Base-by-base conservation (phyloP, 2,888 invertebrate genomes). In the Trissoscelio sp. region DNA sequence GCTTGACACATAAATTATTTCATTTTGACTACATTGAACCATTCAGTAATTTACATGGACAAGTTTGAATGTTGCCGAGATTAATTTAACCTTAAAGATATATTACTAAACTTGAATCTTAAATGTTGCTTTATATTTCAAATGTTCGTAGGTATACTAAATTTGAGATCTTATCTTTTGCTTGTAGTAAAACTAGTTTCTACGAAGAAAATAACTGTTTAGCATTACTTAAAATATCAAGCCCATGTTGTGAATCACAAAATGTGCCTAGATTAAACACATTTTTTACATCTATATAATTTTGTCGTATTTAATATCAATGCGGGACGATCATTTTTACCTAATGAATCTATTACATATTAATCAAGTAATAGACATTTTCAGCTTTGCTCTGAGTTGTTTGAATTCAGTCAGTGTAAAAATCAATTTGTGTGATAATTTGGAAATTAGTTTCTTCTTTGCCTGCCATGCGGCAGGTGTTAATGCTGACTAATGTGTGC, bases 11-110 rank as follows among this genome's bases (percentile, higher is more conserved):
- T 74, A 74, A 79, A 79, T 74, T 79, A 79, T 79, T 67, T 74
- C 74, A 57, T 57, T 73, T 74, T 69, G 62, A 74, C 74, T 53
- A 48, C 62, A 39, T 42, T 55, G 69, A 67, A 73, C 67, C 72
- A 79, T 66, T 79, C 51, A 37, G 44, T 74, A 55, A 79, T 79
- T 79, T 79, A 79, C 79, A 79, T 79, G 79, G 79, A 69, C 79
- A 74, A 69, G 67, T 79, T 58, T 58, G 72, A 66, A 42, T 60
- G 72, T 57, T 79, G 28, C 42, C 31, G 28, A 79, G 79, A 79
- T 72, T 79, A 79, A 72, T 79, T 79, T 66, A 53, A 66, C 57
- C 66, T 72, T 44, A 58, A 72, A 79, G 72, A 72, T 72, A 72
- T 72, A 79, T 72, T 58, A 66, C 72, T 31, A 42, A 72, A 66